These are phyloP conservation scores for Cricetomys ansorgei DNA, from an alignment of 2,113 vertebrate species.

Conservation along the genomic window DNA sequence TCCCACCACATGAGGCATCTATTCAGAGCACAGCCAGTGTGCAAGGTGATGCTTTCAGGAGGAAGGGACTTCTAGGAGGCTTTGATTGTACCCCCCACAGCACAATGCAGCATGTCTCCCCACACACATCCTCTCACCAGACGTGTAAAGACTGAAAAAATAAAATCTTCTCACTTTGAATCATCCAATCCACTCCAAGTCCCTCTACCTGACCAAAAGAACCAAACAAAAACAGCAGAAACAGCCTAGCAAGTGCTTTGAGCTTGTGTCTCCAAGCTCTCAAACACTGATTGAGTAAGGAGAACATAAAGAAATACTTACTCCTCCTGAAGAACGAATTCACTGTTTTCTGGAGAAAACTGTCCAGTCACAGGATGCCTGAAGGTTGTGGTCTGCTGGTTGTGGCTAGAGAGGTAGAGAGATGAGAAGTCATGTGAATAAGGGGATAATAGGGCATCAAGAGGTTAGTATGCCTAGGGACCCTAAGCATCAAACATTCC, in stretches of 20 bases:
- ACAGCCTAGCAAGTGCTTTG: neutral
- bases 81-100: neutral
- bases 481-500: neutral
- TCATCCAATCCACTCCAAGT: neutral
- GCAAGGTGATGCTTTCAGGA: neutral
- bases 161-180: constrained; percentile 27
- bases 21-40: neutral
- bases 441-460: neutral
- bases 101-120: neutral
- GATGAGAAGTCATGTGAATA: constrained; percentile 58
- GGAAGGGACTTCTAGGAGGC: neutral
- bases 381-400: constrained; percentile 94
- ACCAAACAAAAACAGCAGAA: neutral
- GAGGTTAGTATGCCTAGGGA: neutral
- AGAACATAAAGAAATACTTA: constrained; percentile 87
- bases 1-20: neutral
- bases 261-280: constrained; percentile 33
- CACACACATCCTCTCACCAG: neutral
- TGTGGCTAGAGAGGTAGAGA: constrained; percentile 91
- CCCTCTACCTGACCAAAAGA: constrained; percentile 11
- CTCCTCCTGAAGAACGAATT: constrained; percentile 96
- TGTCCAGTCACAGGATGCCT: constrained; percentile 97
- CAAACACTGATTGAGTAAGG: neutral
- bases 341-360: constrained; percentile 97
- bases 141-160: neutral